Evolutionary conservation across 2,888 invertebrate species (phyloP).

Genomic region (Phortica okadai): DNA sequence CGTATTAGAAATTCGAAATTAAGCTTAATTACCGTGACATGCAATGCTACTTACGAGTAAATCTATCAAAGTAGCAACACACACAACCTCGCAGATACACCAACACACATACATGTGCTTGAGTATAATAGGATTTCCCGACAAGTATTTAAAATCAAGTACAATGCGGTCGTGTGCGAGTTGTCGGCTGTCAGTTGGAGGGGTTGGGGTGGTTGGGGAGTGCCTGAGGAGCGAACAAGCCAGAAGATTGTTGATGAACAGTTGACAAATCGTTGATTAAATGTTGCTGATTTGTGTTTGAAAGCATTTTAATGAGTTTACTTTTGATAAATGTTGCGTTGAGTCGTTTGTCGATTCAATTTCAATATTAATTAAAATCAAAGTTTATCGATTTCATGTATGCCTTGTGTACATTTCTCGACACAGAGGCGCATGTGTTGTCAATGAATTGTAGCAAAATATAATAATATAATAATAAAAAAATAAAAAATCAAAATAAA

Average conservation of each 20-base stretch:
- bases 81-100: no score
- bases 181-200: no score
- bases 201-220: no score
- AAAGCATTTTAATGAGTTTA: neutral
- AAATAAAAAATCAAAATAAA: no score
- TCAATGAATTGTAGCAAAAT: no score
- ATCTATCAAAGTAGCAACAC: neutral
- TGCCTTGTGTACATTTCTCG: no score
- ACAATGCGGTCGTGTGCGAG: no score
- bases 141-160: no score
- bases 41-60: constrained; percentile 60
- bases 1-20: constrained; percentile 65
- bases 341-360: neutral
- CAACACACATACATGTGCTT: no score
- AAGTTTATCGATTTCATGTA: neutral
- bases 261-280: neutral
- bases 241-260: neutral
- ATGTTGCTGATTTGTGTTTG: neutral
- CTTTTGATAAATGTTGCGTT: neutral
- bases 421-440: no score
- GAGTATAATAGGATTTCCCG: no score
- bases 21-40: constrained; percentile 65
- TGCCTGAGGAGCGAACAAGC: neutral
- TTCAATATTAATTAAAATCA: neutral
- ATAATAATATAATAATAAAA: no score